phyloP scores from a whole-genome alignment of 2,113 vertebrate genomes.

The Myiagra hebetior region DNA sequence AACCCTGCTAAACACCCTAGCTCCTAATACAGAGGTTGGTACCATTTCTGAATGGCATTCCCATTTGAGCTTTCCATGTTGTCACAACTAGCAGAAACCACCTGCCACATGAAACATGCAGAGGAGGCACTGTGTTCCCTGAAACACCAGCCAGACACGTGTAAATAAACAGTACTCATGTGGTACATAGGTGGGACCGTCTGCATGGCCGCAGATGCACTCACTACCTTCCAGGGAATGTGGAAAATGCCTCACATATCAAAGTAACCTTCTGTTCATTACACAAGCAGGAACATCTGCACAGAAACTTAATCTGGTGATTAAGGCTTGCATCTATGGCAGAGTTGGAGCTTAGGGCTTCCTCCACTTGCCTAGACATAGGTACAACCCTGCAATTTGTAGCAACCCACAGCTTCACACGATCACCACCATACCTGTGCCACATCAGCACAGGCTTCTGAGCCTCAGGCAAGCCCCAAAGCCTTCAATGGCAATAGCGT shows the following conservation, averaged over 20 bases:
- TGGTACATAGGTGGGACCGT: not conserved
- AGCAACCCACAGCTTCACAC: not conserved
- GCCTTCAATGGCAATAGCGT: not conserved
- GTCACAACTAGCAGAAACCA: not conserved
- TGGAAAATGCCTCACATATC: not conserved
- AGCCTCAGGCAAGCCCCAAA: not conserved
- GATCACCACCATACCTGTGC: fast-evolving
- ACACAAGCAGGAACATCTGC: not conserved
- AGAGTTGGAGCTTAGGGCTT: not conserved
- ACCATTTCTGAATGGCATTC: not conserved
- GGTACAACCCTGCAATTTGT: fast-evolving
- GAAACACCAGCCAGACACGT: not conserved
- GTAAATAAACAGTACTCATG: not conserved
- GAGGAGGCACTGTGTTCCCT: not conserved
- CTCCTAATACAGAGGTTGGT: not conserved
- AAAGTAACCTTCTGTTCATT: not conserved
- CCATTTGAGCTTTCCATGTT: not conserved
- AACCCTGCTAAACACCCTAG: not conserved
- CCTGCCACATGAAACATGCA: not conserved
- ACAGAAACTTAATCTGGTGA: not conserved
- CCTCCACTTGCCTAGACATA: not conserved
- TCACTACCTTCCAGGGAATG: not conserved
- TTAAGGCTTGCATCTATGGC: not conserved
- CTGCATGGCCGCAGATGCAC: not conserved
- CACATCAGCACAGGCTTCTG: not conserved